A percentile compares a stretch with the other conserved stretches of the same genome.
These are phyloP conservation scores for Dynastes maya DNA, from an alignment of 2,888 invertebrate species.

Conservation along the genomic window DNA sequence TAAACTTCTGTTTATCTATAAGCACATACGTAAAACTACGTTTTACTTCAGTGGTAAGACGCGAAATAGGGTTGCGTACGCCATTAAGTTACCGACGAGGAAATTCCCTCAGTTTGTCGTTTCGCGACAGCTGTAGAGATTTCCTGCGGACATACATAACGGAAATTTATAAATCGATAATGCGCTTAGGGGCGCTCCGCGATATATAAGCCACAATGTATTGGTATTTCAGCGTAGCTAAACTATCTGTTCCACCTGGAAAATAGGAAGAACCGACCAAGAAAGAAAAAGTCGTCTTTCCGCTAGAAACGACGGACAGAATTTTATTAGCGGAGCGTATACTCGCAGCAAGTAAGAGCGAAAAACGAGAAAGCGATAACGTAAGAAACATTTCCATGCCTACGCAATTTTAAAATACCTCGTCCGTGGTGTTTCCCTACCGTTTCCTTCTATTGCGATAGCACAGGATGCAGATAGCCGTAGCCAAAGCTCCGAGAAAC, in stretches of 20 bases:
- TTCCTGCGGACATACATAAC: conserved; percentile 21
- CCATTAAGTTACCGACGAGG: conserved; percentile 25
- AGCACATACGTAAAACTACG: neutral
- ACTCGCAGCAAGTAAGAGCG: neutral
- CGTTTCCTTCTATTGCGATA: conserved; percentile 75
- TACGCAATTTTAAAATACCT: neutral
- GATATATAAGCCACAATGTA: conserved; percentile 11
- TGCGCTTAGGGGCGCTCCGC: neutral
- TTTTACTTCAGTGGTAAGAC: neutral
- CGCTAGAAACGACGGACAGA: neutral
- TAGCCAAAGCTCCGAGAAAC: conserved; percentile 85
- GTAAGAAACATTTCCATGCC: neutral
- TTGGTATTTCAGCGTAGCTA: neutral
- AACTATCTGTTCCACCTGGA: neutral
- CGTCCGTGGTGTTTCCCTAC: conserved; percentile 65
- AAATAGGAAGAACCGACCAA: neutral
- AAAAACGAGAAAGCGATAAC: neutral
- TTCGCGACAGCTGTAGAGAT: conserved; percentile 35
- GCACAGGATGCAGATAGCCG: conserved; percentile 85
- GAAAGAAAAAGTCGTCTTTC: neutral
- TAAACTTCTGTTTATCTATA: too few relatives aligned
- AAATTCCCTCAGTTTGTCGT: conserved; percentile 17
- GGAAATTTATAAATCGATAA: conserved; percentile 42
- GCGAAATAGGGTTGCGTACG: conserved; percentile 15
- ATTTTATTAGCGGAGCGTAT: neutral